Conservation (phyloP, 2,888 invertebrate species). For the Drosophila nr. perissopoda region DNA sequence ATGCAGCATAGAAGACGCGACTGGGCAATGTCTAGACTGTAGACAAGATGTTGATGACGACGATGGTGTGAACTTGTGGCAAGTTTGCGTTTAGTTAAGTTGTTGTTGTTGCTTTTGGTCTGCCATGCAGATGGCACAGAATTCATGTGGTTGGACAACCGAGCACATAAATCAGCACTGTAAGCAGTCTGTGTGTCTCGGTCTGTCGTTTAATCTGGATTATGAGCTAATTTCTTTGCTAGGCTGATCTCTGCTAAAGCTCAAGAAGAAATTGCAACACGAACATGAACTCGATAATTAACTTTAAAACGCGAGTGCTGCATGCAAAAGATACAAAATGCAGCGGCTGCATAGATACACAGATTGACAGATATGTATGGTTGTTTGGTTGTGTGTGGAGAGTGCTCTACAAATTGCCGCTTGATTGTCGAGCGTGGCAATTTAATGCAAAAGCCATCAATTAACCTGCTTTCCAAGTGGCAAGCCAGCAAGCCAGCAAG, state of each 20-base stretch:
- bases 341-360: conserved; percentile 21
- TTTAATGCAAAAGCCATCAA: conserved; percentile 81
- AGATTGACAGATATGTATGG: conserved; percentile 52
- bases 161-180: conserved; percentile 22
- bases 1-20: conserved; percentile 18
- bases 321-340: conserved; percentile 67
- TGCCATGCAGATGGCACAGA: conserved; percentile 62
- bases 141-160: conserved; percentile 52
- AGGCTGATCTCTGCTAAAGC: conserved; percentile 33
- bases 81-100: conserved; percentile 9
- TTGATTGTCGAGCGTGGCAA: conserved; percentile 73
- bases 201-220: conserved; percentile 27
- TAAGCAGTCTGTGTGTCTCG: background rate
- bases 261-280: conserved; percentile 75
- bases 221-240: conserved; percentile 50
- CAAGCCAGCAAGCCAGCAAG: conserved; percentile 2
- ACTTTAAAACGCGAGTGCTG: conserved; percentile 58
- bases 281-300: conserved; percentile 79
- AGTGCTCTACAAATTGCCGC: conserved; percentile 37
- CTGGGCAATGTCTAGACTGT: conserved; percentile 42
- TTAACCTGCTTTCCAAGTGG: conserved; percentile 73
- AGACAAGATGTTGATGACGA: conserved; percentile 21
- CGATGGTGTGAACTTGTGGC: conserved; percentile 28
- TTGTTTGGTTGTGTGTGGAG: conserved; percentile 8
- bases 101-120: conserved; percentile 18